These are phyloP conservation scores for Diadumene lineata DNA, from an alignment of 92 coral and sea anemone species.

Conservation along the genomic window DNA sequence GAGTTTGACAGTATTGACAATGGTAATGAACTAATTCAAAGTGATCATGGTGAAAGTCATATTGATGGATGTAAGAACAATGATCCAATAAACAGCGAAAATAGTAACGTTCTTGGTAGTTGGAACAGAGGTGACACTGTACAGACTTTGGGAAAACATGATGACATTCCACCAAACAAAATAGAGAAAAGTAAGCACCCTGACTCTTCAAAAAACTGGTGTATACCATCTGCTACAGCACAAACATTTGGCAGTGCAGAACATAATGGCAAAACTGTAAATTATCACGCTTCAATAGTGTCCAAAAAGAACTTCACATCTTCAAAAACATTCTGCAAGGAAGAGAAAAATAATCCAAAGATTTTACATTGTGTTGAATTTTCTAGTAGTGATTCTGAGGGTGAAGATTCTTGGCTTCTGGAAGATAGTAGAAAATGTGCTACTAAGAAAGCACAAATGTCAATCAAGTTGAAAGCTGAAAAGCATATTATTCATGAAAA, in stretches of 20 bases:
- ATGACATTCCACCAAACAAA: too few species aligned
- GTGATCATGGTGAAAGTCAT: too few species aligned
- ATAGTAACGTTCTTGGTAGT: too few species aligned
- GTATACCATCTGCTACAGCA: too few species aligned
- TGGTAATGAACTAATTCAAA: too few species aligned
- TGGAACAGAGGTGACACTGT: too few species aligned
- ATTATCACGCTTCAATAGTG: background rate
- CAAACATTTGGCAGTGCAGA: too few species aligned
- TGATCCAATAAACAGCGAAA: too few species aligned
- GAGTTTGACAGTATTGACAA: background rate
- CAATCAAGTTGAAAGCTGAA: background rate
- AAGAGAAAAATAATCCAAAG: background rate
- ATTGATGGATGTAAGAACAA: too few species aligned
- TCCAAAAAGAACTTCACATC: background rate
- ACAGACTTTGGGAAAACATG: too few species aligned
- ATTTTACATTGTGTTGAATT: conserved; percentile 22
- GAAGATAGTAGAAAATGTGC: background rate
- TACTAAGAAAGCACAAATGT: background rate
- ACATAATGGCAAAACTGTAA: background rate
- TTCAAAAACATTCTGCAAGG: background rate
- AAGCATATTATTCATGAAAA: background rate
- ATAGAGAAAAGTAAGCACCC: too few species aligned
- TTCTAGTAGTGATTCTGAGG: conserved; percentile 36
- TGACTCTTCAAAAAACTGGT: too few species aligned
- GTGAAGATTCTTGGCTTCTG: conserved; percentile 32